Conservation (phyloP, 2,888 invertebrate genomes). For the Drepana falcataria region DNA sequence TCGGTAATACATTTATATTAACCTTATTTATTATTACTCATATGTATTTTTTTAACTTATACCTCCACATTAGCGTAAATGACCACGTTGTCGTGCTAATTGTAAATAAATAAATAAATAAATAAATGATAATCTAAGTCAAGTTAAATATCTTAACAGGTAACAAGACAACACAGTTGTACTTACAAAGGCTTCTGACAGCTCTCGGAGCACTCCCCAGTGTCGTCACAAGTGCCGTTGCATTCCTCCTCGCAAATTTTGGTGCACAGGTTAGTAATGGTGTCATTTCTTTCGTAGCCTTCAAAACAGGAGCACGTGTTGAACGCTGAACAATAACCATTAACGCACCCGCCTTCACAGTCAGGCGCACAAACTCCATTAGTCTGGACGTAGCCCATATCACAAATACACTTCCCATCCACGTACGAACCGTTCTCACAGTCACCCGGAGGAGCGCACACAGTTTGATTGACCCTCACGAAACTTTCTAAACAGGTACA, state of each 20-base stretch:
- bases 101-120: too few relatives aligned
- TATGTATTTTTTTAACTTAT: too few relatives aligned
- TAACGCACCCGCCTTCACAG: constrained; percentile 14
- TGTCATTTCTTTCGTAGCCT: constrained; percentile 22
- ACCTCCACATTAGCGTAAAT: too few relatives aligned
- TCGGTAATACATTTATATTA: too few relatives aligned
- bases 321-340: constrained; percentile 25
- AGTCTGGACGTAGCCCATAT: constrained; percentile 12
- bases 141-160: too few relatives aligned
- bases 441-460: constrained; percentile 16
- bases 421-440: constrained; percentile 25
- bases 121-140: too few relatives aligned
- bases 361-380: constrained; percentile 14
- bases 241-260: constrained; percentile 27
- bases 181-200: constrained; percentile 8
- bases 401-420: constrained; percentile 18
- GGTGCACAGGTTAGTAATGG: constrained; percentile 17
- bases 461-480: constrained; percentile 3
- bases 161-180: neutral
- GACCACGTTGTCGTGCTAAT: too few relatives aligned
- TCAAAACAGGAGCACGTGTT: constrained; percentile 25
- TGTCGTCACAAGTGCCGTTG: constrained; percentile 19
- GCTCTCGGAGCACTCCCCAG: constrained; percentile 12
- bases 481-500: constrained; percentile 19
- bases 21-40: too few relatives aligned